A percentile compares a stretch with the other conserved stretches of the same genome.
Conservation (phyloP, 2,797 vertebrate genomes). For the Manis javanica region DNA sequence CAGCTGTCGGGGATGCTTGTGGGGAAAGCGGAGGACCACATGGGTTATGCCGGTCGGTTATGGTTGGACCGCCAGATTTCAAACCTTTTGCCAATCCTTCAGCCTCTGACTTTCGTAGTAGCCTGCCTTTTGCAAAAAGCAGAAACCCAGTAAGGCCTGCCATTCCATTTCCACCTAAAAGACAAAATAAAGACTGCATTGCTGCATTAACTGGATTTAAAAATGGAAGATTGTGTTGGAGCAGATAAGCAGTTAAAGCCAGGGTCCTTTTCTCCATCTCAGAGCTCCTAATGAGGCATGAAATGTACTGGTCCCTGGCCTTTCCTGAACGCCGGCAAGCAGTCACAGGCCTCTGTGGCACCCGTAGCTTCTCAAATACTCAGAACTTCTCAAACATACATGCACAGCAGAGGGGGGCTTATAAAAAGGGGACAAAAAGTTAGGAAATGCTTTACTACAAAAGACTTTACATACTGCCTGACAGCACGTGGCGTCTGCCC, state of each 20-base stretch:
- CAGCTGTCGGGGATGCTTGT: background rate
- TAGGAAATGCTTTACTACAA: background rate
- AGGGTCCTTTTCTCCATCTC: background rate
- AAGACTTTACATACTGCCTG: background rate
- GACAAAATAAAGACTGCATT: background rate
- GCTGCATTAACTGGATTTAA: background rate
- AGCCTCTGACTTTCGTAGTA: background rate
- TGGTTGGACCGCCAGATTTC: background rate
- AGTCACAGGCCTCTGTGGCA: background rate
- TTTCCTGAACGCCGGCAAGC: background rate
- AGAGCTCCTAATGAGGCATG: background rate
- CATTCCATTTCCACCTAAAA: background rate
- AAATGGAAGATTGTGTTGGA: conserved; percentile 2
- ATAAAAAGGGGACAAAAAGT: background rate
- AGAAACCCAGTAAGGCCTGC: background rate
- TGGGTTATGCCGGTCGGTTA: accelerated
- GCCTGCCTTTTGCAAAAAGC: background rate
- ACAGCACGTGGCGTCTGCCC: background rate
- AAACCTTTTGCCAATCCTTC: background rate
- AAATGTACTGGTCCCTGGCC: background rate
- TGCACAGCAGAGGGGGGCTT: background rate
- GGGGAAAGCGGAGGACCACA: background rate
- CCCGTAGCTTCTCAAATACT: background rate
- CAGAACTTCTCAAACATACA: background rate
- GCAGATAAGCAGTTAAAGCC: background rate